Percentiles rank a stretch among this genome's conserved stretches.
Conservation (phyloP, 2,113 vertebrate species). For the Hippocampus comes region DNA sequence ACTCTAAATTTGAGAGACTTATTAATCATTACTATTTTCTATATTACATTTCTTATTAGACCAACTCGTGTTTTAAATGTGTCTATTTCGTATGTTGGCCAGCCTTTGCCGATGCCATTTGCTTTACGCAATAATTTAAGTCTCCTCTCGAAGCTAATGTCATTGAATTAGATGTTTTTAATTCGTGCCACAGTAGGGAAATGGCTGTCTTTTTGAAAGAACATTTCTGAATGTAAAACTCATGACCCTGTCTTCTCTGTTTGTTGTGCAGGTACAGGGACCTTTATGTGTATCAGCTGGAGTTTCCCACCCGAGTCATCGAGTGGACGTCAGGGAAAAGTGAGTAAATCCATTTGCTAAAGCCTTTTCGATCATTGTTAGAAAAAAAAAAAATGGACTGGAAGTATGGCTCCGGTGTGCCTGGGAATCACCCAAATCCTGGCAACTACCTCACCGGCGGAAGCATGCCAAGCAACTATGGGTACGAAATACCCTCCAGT, state of each 20-base stretch:
- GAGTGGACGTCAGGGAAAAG: conserved; percentile 74
- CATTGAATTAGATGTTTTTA: background rate
- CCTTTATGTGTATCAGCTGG: conserved; percentile 73
- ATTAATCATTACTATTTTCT: background rate
- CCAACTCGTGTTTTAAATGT: background rate
- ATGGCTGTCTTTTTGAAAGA: background rate
- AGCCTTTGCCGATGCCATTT: background rate
- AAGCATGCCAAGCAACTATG: background rate
- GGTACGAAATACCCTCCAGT: background rate
- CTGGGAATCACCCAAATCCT: background rate
- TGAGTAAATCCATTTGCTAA: conserved; percentile 29
- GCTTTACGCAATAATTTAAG: background rate
- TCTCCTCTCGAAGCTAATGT: background rate
- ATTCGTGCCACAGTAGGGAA: background rate
- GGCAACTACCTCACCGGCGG: background rate
- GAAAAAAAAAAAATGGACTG: background rate
- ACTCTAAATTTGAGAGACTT: background rate
- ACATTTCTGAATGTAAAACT: background rate
- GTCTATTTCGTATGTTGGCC: background rate
- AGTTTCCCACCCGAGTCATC: conserved; percentile 65
- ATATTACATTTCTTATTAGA: background rate
- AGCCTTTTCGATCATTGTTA: background rate
- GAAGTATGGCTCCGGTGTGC: background rate
- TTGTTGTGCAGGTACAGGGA: conserved; percentile 66
- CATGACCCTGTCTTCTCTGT: background rate